Conservation (phyloP, 1,140 invertebrate genomes). For the Cydia strobilella region DNA sequence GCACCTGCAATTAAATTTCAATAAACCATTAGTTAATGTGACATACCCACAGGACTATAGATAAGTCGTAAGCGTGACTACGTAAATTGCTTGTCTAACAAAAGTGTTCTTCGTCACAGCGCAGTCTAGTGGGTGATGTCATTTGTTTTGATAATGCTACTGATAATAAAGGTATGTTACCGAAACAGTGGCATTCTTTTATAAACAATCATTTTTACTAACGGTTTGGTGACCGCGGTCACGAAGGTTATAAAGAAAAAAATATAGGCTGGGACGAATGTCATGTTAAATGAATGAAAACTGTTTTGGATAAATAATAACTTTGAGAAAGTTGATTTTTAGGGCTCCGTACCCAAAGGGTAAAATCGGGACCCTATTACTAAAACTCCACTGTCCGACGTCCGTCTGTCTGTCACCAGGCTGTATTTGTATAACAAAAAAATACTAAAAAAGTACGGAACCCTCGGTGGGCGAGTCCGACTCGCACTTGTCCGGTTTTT, state of each 20-base stretch:
- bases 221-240: constrained; percentile 10
- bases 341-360: too few relatives aligned
- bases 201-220: constrained; percentile 24
- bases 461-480: too few relatives aligned
- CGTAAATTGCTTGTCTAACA: constrained; percentile 13
- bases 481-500: too few relatives aligned
- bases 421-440: too few relatives aligned
- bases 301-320: too few relatives aligned
- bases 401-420: too few relatives aligned
- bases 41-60: background rate
- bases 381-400: too few relatives aligned
- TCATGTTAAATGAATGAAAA: background rate
- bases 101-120: background rate
- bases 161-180: constrained; percentile 29
- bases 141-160: constrained; percentile 22
- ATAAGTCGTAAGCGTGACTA: background rate
- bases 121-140: constrained; percentile 27
- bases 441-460: too few relatives aligned
- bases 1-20: too few relatives aligned
- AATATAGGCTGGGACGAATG: background rate
- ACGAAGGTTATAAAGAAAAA: background rate
- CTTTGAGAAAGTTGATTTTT: too few relatives aligned
- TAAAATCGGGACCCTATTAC: too few relatives aligned
- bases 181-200: constrained; percentile 26
- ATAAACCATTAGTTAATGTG: too few relatives aligned